Conservation (phyloP, 2,888 invertebrate species). For the Dyspetes luteomarginatus region DNA sequence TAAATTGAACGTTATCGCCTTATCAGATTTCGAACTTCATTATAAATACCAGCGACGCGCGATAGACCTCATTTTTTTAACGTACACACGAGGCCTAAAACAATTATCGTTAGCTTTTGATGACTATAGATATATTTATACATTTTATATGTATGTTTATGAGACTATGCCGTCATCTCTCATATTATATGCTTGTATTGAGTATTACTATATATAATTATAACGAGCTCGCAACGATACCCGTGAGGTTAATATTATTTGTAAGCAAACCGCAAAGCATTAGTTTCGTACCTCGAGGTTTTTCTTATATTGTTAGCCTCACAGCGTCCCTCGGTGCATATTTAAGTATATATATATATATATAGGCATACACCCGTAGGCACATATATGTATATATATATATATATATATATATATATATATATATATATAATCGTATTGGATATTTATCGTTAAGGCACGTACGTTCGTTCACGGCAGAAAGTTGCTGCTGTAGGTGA, state of each 20-base stretch:
- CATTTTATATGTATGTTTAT: no score
- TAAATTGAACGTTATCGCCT: neutral
- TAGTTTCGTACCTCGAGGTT: slow-evolving; percentile 8
- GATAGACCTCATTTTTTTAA: neutral
- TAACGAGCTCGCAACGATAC: neutral
- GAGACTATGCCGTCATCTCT: slow-evolving; percentile 17
- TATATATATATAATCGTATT: slow-evolving; percentile 1
- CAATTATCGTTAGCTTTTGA: no score
- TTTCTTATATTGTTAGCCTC: slow-evolving; percentile 44
- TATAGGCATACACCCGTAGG: neutral
- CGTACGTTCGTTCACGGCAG: slow-evolving; percentile 39
- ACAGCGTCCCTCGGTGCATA: slow-evolving; percentile 3
- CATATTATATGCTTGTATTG: slow-evolving; percentile 5
- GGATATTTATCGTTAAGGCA: slow-evolving; percentile 59
- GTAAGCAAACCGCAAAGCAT: neutral
- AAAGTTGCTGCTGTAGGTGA: slow-evolving; percentile 30
- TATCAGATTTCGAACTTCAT: neutral
- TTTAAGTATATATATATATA: slow-evolving; percentile 3
- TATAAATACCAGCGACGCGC: neutral
- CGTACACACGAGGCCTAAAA: no score
- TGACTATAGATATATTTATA: no score
- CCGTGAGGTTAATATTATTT: slow-evolving; percentile 4
- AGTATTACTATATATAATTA: neutral
- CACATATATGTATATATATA: neutral
- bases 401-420: slow-evolving; percentile 19